Percentiles rank a stretch among this genome's conserved stretches.
These are phyloP conservation scores for Potorous gilbertii DNA, from an alignment of 2,797 vertebrate genomes.

Conservation along the genomic window DNA sequence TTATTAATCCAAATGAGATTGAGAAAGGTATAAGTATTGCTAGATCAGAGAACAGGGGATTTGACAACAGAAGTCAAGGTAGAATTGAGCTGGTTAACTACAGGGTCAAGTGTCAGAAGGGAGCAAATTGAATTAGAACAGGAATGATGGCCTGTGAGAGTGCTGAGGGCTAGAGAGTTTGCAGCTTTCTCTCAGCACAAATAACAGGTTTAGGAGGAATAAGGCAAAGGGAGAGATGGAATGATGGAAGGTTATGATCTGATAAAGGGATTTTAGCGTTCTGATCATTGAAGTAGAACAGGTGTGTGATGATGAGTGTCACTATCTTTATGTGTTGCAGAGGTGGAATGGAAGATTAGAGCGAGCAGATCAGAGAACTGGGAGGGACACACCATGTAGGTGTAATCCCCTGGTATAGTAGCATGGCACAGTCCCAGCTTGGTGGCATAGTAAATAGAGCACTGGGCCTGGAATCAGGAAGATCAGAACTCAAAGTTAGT, in stretches of 20 bases:
- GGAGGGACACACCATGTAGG: neutral
- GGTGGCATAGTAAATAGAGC: neutral
- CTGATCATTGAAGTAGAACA: neutral
- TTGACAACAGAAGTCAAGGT: neutral
- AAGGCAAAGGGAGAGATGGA: neutral
- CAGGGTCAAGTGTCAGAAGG: neutral
- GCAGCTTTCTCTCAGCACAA: neutral
- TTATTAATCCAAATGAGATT: neutral
- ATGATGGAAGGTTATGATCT: neutral
- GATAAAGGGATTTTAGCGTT: neutral
- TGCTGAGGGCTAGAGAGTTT: neutral
- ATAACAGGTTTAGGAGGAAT: neutral
- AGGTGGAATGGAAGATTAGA: neutral
- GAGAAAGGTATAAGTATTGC: neutral
- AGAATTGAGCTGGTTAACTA: neutral
- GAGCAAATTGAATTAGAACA: constrained; percentile 3
- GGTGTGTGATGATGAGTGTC: neutral
- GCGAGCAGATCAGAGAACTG: neutral
- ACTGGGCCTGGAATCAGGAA: neutral
- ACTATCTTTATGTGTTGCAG: neutral
- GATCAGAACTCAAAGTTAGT: neutral
- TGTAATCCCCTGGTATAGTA: neutral
- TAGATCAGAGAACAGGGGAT: neutral
- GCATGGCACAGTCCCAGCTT: neutral
- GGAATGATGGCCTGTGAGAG: neutral